Percentiles rank a stretch among this genome's conserved stretches.
These are phyloP conservation scores for Galaxea fascicularis DNA, from an alignment of 92 coral and sea anemone species.

Conservation along the genomic window DNA sequence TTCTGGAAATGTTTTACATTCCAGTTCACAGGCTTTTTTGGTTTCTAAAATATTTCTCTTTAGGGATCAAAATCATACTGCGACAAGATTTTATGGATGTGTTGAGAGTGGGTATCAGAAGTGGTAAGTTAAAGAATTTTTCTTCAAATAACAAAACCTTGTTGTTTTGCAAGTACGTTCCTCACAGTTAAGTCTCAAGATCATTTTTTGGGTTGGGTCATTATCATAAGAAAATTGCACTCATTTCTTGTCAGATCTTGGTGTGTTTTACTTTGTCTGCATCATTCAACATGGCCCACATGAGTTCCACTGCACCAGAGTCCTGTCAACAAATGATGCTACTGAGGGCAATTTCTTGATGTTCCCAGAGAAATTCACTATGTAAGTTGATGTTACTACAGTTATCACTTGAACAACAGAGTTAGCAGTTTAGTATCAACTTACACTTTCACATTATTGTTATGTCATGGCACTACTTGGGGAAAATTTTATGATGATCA, in stretches of 20 bases:
- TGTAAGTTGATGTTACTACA: conserved; percentile 66
- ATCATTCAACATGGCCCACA: conserved; percentile 86
- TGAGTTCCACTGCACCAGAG: conserved; percentile 85
- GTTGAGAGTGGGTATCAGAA: conserved; percentile 83
- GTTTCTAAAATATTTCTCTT: background rate
- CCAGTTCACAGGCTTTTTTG: background rate
- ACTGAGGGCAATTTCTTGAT: conserved; percentile 77
- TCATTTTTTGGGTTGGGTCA: too few species aligned
- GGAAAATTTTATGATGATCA: too few species aligned
- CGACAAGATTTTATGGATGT: conserved; percentile 86
- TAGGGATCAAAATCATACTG: conserved; percentile 84
- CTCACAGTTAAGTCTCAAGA: too few species aligned
- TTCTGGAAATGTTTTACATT: too few species aligned
- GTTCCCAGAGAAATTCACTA: conserved; percentile 89
- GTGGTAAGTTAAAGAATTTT: conserved; percentile 42
- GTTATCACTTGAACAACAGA: background rate
- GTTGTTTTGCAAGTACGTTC: too few species aligned
- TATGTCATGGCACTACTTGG: too few species aligned
- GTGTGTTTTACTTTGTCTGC: conserved; percentile 90
- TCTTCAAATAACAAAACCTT: background rate
- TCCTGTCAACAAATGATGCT: conserved; percentile 85
- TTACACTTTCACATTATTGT: too few species aligned
- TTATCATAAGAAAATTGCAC: background rate
- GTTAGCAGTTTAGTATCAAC: background rate
- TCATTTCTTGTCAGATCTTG: conserved; percentile 74